Conservation (phyloP, 2,113 vertebrate species). For the Hippolais icterina region DNA sequence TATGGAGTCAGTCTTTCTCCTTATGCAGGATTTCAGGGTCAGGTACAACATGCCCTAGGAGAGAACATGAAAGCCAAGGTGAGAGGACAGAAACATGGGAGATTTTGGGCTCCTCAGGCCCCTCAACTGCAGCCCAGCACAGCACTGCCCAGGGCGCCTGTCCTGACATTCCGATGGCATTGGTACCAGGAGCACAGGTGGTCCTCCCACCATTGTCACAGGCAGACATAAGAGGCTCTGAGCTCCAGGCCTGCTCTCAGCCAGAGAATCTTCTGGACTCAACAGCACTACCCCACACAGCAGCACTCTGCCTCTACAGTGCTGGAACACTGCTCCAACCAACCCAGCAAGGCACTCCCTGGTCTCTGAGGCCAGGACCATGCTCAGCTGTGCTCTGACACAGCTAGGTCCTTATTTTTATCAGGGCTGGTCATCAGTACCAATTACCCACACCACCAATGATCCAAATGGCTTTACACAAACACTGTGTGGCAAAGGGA, state of each 20-base stretch:
- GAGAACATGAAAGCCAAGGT: background rate
- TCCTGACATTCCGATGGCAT: background rate
- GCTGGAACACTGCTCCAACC: background rate
- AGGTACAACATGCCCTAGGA: slow-evolving; percentile 83
- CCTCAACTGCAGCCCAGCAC: background rate
- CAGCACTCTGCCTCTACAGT: too few species aligned
- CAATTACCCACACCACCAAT: background rate
- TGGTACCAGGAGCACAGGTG: background rate
- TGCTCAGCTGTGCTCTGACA: accelerated
- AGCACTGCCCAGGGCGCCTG: accelerated
- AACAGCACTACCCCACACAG: background rate
- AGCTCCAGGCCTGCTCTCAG: background rate
- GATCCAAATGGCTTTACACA: background rate
- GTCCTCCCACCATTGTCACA: background rate
- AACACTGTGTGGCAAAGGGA: background rate
- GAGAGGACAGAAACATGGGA: background rate
- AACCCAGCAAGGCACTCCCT: accelerated
- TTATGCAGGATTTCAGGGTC: slow-evolving; percentile 89
- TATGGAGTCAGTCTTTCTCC: slow-evolving; percentile 93
- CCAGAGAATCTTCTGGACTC: background rate
- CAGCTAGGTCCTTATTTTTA: background rate
- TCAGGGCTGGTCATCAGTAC: background rate
- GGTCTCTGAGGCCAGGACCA: background rate
- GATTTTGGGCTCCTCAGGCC: background rate
- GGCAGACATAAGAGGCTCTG: background rate